Percentiles rank a stretch among this genome's conserved stretches.
phyloP scores from a whole-genome alignment of 2,113 vertebrate species.

The Hippoglossus stenolepis region DNA sequence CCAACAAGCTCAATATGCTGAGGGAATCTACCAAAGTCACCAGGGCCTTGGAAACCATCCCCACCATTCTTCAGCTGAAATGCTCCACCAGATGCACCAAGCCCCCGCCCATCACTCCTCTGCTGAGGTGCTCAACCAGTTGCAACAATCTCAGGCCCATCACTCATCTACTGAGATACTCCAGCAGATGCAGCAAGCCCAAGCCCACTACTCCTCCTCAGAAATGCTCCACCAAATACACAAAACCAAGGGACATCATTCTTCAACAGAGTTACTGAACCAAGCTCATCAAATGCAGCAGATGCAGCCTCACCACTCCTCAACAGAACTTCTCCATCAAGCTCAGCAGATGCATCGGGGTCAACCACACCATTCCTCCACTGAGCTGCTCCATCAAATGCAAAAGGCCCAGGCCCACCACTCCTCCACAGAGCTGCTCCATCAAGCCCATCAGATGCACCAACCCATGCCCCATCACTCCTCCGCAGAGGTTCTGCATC shows the following conservation, averaged over 20 bases:
- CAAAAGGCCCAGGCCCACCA: conserved; percentile 66
- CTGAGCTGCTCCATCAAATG: conserved; percentile 72
- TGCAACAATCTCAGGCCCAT: conserved; percentile 64
- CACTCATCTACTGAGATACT: conserved; percentile 71
- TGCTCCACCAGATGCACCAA: conserved; percentile 69
- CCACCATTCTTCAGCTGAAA: conserved; percentile 71
- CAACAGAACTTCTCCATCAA: conserved; percentile 75
- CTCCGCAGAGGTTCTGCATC: conserved; percentile 74
- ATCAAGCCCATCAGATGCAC: conserved; percentile 69
- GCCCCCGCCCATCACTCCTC: conserved; percentile 66
- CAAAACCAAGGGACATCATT: conserved; percentile 69
- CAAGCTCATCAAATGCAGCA: conserved; percentile 57
- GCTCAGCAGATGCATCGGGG: conserved; percentile 67
- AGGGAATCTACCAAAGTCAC: conserved; percentile 76
- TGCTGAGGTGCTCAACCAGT: conserved; percentile 69
- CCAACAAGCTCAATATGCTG: conserved; percentile 65
- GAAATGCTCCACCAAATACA: conserved; percentile 75
- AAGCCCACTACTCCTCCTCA: conserved; percentile 65
- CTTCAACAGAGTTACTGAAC: conserved; percentile 66
- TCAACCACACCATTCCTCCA: conserved; percentile 70
- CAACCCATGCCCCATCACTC: conserved; percentile 76
- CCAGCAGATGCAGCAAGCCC: conserved; percentile 69
- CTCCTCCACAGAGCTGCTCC: conserved; percentile 71
- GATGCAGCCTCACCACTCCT: conserved; percentile 76
- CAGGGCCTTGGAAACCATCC: conserved; percentile 60